A percentile compares a stretch with the other conserved stretches of the same genome.
These are phyloP conservation scores for Heliconius melpomene DNA, from an alignment of 1,140 invertebrate species.

Conservation along the genomic window DNA sequence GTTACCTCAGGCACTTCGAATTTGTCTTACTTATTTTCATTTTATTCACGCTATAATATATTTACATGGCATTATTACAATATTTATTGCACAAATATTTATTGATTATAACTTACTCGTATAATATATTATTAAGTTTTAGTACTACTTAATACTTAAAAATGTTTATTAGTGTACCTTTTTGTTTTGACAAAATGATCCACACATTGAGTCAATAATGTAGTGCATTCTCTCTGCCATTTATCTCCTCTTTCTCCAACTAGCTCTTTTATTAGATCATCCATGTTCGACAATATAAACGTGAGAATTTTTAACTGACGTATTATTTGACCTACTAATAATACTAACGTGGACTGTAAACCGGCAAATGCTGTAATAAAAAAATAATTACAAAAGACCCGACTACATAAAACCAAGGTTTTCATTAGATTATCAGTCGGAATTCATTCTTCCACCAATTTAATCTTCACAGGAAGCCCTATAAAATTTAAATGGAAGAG, in stretches of 20 bases:
- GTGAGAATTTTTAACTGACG: slow-evolving; percentile 60
- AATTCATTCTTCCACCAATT: too few relatives aligned
- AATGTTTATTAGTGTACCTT: slow-evolving; percentile 39
- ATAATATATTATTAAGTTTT: too few relatives aligned
- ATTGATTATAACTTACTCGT: too few relatives aligned
- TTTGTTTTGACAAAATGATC: slow-evolving; percentile 63
- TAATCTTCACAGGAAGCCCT: too few relatives aligned
- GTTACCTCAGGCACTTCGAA: too few relatives aligned
- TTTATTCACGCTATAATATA: too few relatives aligned
- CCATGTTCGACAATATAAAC: slow-evolving; percentile 58
- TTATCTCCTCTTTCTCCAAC: slow-evolving; percentile 32
- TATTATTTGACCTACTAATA: slow-evolving; percentile 64
- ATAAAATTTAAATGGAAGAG: too few relatives aligned
- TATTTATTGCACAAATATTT: too few relatives aligned
- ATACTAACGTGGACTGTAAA: slow-evolving; percentile 61
- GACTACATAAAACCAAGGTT: background rate
- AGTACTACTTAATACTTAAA: too few relatives aligned
- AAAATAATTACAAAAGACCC: background rate
- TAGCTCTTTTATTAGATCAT: slow-evolving; percentile 57
- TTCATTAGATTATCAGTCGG: too few relatives aligned
- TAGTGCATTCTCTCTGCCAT: slow-evolving; percentile 54
- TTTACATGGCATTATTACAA: too few relatives aligned
- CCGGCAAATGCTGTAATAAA: slow-evolving; percentile 57
- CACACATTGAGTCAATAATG: slow-evolving; percentile 60
- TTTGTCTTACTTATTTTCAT: too few relatives aligned